phyloP scores from a whole-genome alignment of 2,888 invertebrate species.

The Apeira syringaria region DNA sequence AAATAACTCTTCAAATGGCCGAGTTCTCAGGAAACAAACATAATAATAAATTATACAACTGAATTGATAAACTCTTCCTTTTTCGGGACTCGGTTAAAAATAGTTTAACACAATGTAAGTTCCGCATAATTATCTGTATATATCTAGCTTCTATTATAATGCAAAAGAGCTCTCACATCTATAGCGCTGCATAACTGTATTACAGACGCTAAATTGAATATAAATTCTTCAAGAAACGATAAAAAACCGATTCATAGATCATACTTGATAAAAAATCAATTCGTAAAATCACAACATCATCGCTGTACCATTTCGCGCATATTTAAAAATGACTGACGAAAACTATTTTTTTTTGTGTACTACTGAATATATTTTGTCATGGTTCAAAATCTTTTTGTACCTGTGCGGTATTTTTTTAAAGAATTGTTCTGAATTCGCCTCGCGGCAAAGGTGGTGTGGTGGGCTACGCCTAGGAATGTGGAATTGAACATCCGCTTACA shows the following conservation, averaged over 20 bases:
- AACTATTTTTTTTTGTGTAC: conserved; percentile 10
- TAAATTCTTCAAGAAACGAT: conserved; percentile 27
- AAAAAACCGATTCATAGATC: conserved; percentile 23
- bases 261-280: conserved; percentile 31
- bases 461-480: conserved; percentile 55
- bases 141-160: too few relatives aligned
- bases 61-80: too few relatives aligned
- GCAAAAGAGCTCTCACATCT: conserved; percentile 17
- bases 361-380: conserved; percentile 41
- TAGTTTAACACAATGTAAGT: too few relatives aligned
- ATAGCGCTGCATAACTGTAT: conserved; percentile 10
- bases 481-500: conserved; percentile 27
- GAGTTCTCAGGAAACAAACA: too few relatives aligned
- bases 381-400: conserved; percentile 52
- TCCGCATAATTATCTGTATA: too few relatives aligned
- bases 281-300: conserved; percentile 46
- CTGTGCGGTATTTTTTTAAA: conserved; percentile 50
- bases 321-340: conserved; percentile 27
- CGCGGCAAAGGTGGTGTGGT: conserved; percentile 22
- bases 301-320: conserved; percentile 57
- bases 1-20: too few relatives aligned
- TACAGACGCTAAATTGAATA: conserved; percentile 27
- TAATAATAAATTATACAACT: too few relatives aligned
- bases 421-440: conserved; percentile 37
- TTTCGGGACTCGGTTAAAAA: too few relatives aligned